phyloP scores from a whole-genome alignment of 2,113 vertebrate genomes.

The Grammomys surdaster region DNA sequence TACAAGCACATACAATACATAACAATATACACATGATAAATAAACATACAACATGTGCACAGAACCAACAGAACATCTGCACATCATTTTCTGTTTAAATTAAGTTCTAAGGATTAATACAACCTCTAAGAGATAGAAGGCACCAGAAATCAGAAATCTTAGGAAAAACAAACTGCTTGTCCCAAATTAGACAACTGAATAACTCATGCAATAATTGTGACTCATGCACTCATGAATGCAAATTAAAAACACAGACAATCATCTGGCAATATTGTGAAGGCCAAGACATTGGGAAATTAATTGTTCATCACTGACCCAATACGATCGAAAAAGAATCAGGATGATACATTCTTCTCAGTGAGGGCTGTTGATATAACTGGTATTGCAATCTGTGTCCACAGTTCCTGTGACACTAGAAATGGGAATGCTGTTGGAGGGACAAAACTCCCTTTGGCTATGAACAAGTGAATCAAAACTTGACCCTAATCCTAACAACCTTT shows the following conservation, averaged over 20 bases:
- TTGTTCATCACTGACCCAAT: neutral
- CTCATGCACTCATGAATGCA: neutral
- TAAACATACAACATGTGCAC: neutral
- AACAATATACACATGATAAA: neutral
- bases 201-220: neutral
- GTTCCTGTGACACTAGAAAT: neutral
- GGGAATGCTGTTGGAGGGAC: too few relatives aligned
- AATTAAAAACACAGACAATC: neutral
- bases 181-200: neutral
- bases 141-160: neutral
- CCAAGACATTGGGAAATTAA: neutral
- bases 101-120: neutral
- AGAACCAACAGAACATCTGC: neutral
- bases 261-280: too few relatives aligned
- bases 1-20: neutral
- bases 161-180: too few relatives aligned
- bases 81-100: neutral
- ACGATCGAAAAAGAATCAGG: neutral
- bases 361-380: neutral
- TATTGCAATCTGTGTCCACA: too few relatives aligned
- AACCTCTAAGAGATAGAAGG: neutral
- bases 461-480: neutral
- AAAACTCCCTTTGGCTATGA: neutral
- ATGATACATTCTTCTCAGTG: neutral
- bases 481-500: neutral